phyloP scores from a whole-genome alignment of 2,113 vertebrate species.

The Leptodactylus fuscus region DNA sequence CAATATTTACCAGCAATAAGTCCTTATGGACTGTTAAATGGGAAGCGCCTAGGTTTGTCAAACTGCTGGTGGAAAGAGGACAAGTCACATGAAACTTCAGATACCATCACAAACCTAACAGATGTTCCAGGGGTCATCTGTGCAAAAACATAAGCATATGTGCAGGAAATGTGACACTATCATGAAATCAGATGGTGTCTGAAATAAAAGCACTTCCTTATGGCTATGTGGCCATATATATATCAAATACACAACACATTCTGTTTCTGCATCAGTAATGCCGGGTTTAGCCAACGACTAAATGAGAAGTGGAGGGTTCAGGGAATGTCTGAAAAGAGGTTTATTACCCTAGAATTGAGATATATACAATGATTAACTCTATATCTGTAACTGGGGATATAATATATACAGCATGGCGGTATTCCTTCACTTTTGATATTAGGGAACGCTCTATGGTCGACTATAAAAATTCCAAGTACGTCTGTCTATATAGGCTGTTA shows the following conservation, averaged over 20 bases:
- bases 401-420: not conserved
- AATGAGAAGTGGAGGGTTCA: conserved; percentile 41
- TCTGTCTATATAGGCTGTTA: no score
- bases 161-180: conserved; percentile 82
- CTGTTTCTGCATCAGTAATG: conserved; percentile 65
- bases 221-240: conserved; percentile 74
- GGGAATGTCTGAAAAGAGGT: not conserved
- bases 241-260: conserved; percentile 79
- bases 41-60: not conserved
- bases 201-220: conserved; percentile 80
- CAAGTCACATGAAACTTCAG: conserved; percentile 76
- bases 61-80: conserved; percentile 63
- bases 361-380: no score
- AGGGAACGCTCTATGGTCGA: not conserved
- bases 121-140: conserved; percentile 81
- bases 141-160: conserved; percentile 85
- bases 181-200: conserved; percentile 77
- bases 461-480: not conserved
- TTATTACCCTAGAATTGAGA: not conserved
- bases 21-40: not conserved
- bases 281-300: conserved; percentile 63
- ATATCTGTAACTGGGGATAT: not conserved
- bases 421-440: no score
- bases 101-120: conserved; percentile 80
- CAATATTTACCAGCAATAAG: conserved; percentile 47